Evolutionary conservation across 2,797 vertebrate genomes (phyloP).

Genomic region (Balearica regulorum): DNA sequence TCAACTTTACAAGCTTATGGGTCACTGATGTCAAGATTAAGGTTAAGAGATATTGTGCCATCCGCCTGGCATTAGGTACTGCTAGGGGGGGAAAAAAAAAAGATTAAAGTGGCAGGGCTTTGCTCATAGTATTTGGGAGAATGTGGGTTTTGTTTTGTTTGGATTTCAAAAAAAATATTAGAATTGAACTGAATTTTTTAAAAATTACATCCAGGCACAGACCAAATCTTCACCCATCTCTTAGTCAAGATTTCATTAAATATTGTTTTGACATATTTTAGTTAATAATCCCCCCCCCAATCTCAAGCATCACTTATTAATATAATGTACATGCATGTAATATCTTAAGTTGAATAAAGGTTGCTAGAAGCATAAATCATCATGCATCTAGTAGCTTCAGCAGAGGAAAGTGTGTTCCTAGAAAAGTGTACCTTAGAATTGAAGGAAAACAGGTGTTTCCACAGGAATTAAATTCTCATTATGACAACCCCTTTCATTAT

Average conservation of each 20-base stretch:
- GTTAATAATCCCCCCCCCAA: neutral
- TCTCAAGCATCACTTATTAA: neutral
- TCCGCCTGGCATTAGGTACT: neutral
- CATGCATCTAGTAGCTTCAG: slow-evolving; percentile 30
- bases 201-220: neutral
- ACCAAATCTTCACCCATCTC: neutral
- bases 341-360: neutral
- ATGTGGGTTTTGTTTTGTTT: neutral
- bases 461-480: slow-evolving; percentile 1
- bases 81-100: neutral
- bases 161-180: neutral
- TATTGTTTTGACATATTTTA: neutral
- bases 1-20: neutral
- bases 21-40: neutral
- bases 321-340: neutral
- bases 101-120: neutral
- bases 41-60: neutral
- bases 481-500: neutral
- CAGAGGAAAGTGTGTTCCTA: slow-evolving; percentile 21
- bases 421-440: neutral
- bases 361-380: neutral
- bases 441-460: slow-evolving; percentile 7
- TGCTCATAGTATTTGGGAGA: neutral
- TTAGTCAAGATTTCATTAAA: neutral
- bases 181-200: neutral